phyloP scores from a whole-genome alignment of 2,113 vertebrate genomes.

The Colistium nudipinnis region DNA sequence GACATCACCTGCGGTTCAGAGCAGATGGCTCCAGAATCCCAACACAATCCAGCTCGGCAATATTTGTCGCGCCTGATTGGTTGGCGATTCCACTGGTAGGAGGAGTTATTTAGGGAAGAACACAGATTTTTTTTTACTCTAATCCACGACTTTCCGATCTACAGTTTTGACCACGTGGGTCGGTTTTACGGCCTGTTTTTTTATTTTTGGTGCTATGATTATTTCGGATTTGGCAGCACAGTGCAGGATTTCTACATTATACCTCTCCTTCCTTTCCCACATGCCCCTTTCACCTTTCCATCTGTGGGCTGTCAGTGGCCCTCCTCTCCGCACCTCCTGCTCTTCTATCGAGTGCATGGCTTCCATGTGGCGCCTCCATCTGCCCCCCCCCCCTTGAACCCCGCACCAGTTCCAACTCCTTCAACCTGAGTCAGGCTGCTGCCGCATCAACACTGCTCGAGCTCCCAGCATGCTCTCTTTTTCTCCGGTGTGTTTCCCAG shows the following conservation, averaged over 20 bases:
- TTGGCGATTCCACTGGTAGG: constrained; percentile 30
- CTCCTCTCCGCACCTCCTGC: constrained; percentile 26
- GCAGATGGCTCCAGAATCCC: constrained; percentile 73
- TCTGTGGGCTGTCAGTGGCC: constrained; percentile 60
- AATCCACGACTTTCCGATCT: neutral
- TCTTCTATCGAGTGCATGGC: constrained; percentile 76
- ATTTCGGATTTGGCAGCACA: constrained; percentile 76
- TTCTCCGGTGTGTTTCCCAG: constrained; percentile 33
- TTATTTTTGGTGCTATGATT: constrained; percentile 20
- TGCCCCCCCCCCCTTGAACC: constrained; percentile 59
- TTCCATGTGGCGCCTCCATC: constrained; percentile 78
- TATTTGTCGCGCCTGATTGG: constrained; percentile 55
- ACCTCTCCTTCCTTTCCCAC: constrained; percentile 10
- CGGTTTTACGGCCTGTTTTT: constrained; percentile 11
- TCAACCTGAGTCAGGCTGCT: constrained; percentile 48
- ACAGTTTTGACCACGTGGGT: constrained; percentile 14
- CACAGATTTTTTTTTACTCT: neutral
- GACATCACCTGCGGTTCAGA: constrained; percentile 51
- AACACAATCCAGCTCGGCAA: constrained; percentile 61
- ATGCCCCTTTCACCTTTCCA: constrained; percentile 62
- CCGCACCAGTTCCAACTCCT: constrained; percentile 37
- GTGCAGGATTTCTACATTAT: constrained; percentile 67
- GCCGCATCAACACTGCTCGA: constrained; percentile 51
- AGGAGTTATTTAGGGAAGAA: constrained; percentile 21
- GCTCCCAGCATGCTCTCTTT: constrained; percentile 68